phyloP scores from a whole-genome alignment of 2,888 invertebrate species.

The Gastracanthus pulcherrimus region DNA sequence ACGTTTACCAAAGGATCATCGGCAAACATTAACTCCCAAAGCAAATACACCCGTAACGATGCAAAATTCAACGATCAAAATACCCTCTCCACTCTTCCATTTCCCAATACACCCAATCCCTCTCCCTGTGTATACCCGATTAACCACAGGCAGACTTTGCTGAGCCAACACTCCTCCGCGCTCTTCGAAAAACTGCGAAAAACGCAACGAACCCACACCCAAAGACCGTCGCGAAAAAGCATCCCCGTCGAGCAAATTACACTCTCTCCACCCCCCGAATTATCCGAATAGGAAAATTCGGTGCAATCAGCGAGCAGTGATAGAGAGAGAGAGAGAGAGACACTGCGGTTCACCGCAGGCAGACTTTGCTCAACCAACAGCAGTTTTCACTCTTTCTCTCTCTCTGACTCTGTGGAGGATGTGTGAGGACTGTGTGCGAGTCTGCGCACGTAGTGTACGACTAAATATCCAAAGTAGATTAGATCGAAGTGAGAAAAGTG shows the following conservation, averaged over 20 bases:
- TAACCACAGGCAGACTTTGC: conserved; percentile 29
- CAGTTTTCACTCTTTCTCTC: conserved; percentile 13
- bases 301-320: not conserved
- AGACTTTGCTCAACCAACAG: conserved; percentile 17
- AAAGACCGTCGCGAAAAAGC: not conserved
- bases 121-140: not conserved
- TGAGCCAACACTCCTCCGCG: not conserved
- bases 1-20: too few relatives aligned
- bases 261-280: too few relatives aligned
- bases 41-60: not conserved
- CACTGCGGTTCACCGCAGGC: conserved; percentile 20
- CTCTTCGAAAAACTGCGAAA: not conserved
- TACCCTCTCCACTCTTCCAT: not conserved
- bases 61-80: not conserved
- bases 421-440: too few relatives aligned
- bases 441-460: too few relatives aligned
- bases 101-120: too few relatives aligned
- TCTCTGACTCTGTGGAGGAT: too few relatives aligned
- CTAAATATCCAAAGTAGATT: too few relatives aligned
- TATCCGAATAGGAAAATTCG: not conserved
- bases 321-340: too few relatives aligned
- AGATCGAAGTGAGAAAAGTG: too few relatives aligned
- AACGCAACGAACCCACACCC: not conserved
- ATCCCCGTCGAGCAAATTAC: too few relatives aligned
- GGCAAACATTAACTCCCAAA: too few relatives aligned